Evolutionary conservation across 2,888 invertebrate species (phyloP), one percentile per base, ranked within the genome.

Genomic region (Leptinotarsa rubiginosa): DNA sequence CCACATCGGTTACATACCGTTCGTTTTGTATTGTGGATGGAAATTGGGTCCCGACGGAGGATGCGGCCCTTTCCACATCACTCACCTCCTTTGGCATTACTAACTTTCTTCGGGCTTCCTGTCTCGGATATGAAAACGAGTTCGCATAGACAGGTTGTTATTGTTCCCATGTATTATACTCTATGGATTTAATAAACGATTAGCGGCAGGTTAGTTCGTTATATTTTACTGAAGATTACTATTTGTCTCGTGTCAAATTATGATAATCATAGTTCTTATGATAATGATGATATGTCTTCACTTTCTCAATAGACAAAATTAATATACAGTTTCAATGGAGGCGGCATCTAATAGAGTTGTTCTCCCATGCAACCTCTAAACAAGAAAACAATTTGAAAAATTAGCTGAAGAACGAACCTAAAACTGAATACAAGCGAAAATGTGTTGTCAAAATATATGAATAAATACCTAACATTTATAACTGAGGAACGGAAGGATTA

Each of bases 61-160:
- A 69, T 83, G 83, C 72, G 81, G 79, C 7, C 77, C 79, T 13
- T 84, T 82, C 47, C 81, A 81, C 64, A 73, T 82, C n/a, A 81
- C 83, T 10, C 81, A 84, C 72, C 76, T 85, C 13, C 74, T 85
- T n/a, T 84, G 84, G 84, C 81, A 84, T 78, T 84, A 84, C 72
- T 84, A 69, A 79, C n/a, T 41, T n/a, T 41, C 7, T 12, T 3
- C 31, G n/a, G 31, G 16, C 4, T 31, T 62, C 12, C n/a, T 13
- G 31, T 18, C 16, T 41, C 16, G n/a, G 59, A 22, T 59, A 62
- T 62, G 5, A 25, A 25, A 62, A 62, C 41, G 62, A 16, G 16
- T 31, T 62, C 3, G 25, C n/a, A 12, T 16, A 41, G 62, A n/a
- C 15, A 22, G 15, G 22, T 56, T 56, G 22, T 56, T 56, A 22